These are phyloP conservation scores for Pachyramphus minor DNA, from an alignment of 2,113 vertebrate genomes.

Conservation along the genomic window DNA sequence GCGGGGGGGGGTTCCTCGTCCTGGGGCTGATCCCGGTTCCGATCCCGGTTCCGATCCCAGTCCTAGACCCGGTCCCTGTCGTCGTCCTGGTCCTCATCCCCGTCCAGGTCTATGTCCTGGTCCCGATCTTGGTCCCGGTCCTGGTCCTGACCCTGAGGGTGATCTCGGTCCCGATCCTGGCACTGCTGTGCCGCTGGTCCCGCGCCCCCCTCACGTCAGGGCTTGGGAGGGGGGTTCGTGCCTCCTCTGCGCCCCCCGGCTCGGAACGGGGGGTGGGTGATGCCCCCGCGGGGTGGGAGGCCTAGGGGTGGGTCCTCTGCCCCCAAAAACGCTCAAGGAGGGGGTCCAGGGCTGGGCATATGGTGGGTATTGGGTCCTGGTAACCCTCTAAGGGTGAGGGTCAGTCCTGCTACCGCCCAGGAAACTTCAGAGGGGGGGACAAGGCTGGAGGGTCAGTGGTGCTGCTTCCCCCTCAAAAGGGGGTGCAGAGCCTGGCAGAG, in stretches of 20 bases:
- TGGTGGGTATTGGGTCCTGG: background rate
- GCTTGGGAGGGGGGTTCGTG: background rate
- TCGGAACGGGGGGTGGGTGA: background rate
- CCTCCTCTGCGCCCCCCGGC: background rate
- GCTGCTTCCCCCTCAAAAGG: accelerated
- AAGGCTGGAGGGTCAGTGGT: accelerated
- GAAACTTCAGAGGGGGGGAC: background rate
- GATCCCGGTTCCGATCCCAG: accelerated
- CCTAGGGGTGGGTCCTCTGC: accelerated
- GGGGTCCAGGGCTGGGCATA: accelerated
- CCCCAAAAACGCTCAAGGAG: accelerated
- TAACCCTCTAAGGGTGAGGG: accelerated
- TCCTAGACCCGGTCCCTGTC: no score
- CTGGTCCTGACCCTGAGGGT: background rate
- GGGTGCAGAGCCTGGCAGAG: background rate
- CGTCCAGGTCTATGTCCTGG: background rate
- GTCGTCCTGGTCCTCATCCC: no score
- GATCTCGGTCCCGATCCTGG: no score
- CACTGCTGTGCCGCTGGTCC: background rate
- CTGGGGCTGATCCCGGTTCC: accelerated
- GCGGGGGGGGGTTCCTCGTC: background rate
- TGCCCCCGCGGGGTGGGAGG: background rate
- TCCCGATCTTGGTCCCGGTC: background rate
- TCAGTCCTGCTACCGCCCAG: background rate
- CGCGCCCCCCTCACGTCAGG: background rate